Evolutionary conservation across 2,797 vertebrate species (phyloP).

Genomic region (Melanotaenia pygmaea): DNA sequence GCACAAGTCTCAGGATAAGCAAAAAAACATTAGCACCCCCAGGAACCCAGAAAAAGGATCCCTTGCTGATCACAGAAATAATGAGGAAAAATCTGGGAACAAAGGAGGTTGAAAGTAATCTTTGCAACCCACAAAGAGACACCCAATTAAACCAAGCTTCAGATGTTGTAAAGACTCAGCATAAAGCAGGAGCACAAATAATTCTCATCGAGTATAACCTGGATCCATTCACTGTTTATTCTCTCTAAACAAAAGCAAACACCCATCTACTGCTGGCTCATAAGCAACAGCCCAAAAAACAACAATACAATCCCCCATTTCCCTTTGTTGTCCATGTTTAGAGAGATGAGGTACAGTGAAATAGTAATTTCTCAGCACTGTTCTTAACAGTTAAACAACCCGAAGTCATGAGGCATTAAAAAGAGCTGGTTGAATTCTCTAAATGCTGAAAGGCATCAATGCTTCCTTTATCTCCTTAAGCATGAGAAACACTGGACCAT

Average conservation of each 20-base stretch:
- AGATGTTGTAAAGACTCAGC: conserved; percentile 54
- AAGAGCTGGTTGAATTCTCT: not conserved
- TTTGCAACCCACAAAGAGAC: conserved; percentile 59
- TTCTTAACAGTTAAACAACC: not conserved
- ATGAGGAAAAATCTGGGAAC: conserved; percentile 35
- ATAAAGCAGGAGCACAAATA: conserved; percentile 49
- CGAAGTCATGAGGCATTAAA: not conserved
- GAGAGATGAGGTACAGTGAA: not conserved
- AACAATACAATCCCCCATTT: too few species aligned
- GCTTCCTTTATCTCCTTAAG: not conserved
- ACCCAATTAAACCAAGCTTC: conserved; percentile 61
- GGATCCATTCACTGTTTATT: not conserved
- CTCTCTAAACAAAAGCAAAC: not conserved
- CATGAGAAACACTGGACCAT: not conserved
- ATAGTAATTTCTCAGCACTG: not conserved
- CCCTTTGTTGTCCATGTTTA: not conserved
- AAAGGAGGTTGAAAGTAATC: conserved; percentile 45
- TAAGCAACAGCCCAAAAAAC: not conserved
- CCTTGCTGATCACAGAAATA: conserved; percentile 47
- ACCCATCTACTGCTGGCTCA: conserved; percentile 16
- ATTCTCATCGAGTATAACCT: conserved; percentile 25
- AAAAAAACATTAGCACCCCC: conserved; percentile 33
- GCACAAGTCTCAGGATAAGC: conserved; percentile 34
- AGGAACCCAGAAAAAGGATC: conserved; percentile 41
- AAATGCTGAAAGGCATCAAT: not conserved